Evolutionary conservation across 2,888 invertebrate genomes (phyloP), one percentile per base, ranked within the genome.

Genomic region (Nemurella pictetii): DNA sequence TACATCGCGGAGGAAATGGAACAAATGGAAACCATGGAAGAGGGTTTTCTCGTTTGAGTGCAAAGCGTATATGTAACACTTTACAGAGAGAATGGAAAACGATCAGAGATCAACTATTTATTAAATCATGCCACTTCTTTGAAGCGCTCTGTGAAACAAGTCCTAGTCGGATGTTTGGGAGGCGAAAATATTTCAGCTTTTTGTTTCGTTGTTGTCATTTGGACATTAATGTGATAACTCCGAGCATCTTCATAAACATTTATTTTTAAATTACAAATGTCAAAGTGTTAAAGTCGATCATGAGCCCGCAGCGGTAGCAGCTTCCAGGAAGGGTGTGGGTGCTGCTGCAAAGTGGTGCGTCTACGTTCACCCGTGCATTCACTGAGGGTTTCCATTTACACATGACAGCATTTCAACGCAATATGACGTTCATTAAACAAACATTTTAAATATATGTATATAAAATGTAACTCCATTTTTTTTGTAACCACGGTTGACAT

Each of bases 1-100:
- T 75, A 75, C 28, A 27, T 75, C 55, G 55, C 12, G 55, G 75
- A 75, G 27, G 80, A 81, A 81, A 35, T 81, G 80, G 80, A 81
- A 30, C 35, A 35, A 35, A 35, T 81, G 36, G 35, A 81, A 35
- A 35, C 30, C 75, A 27, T 81, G 32, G 29, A 81, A 36, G 36
- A 81, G 80, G 36, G 15, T 81, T 81, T n/a, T 35, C 30, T 32
- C 36, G 32, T 81, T 81, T 81, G 80, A 81, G 80, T 81, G 80
- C 75, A 75, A 75, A 75, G 75, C 28, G 75, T 55, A 55, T 55
- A 55, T 55, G 55, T 55, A 20, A 55, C 55, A 55, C 55, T 55
- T 55, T 15, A 55, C 55, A 55, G 55, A 55, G 15, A 55, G 55
- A 55, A 20, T 55, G 55, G 55, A 20, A 55, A 55, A 55, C 55